These are phyloP conservation scores for Cuculus canorus DNA, from an alignment of 2,797 vertebrate species.

Conservation along the genomic window DNA sequence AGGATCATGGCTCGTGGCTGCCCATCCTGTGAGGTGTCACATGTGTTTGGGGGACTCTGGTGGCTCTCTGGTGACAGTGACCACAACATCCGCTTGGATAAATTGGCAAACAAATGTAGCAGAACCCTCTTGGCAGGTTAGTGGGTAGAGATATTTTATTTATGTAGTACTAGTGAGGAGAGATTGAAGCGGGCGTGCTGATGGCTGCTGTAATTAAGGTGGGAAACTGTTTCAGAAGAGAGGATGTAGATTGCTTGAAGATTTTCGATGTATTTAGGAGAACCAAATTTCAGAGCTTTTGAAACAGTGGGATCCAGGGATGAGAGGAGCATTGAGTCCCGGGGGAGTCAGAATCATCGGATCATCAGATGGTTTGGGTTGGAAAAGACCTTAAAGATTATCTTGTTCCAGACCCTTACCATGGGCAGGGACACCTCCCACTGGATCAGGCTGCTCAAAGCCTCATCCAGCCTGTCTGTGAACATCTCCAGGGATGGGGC, in stretches of 20 bases:
- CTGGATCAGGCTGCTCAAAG: too few species aligned
- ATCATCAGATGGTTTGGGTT: too few species aligned
- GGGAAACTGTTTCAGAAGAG: background rate
- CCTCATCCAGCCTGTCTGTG: too few species aligned
- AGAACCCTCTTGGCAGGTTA: background rate
- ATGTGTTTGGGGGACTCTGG: too few species aligned
- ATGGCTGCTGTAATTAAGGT: background rate
- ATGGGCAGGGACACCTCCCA: too few species aligned
- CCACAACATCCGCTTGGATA: background rate
- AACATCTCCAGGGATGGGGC: too few species aligned
- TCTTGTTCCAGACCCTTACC: too few species aligned
- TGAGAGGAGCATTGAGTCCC: background rate
- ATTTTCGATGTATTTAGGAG: background rate
- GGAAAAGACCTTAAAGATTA: too few species aligned
- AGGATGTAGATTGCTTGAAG: background rate
- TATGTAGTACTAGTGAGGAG: background rate
- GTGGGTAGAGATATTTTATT: background rate
- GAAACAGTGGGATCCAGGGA: background rate
- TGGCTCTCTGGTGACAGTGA: too few species aligned
- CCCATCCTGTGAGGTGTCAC: rapidly evolving
- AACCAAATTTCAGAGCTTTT: background rate
- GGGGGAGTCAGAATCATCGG: too few species aligned
- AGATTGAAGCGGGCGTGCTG: background rate
- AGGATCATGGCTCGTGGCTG: background rate
- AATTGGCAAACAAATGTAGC: rapidly evolving